Evolutionary conservation across 2,113 vertebrate genomes (phyloP).

Genomic region (Pseudopipra pipra): DNA sequence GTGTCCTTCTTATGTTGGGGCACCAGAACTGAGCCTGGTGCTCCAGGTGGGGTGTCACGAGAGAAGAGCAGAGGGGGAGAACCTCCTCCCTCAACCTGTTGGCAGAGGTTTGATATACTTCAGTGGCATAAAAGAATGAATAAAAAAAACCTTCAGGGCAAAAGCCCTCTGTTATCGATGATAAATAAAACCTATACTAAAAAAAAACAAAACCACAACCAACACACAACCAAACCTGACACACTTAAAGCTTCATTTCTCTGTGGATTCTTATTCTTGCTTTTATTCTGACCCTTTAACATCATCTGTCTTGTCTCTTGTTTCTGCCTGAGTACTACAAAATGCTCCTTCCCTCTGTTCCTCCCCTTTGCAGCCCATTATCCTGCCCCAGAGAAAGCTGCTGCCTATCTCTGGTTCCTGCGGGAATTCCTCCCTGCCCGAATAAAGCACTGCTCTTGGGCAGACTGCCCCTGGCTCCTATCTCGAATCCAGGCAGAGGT

Average conservation of each 20-base stretch:
- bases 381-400: constrained; percentile 21
- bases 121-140: background rate
- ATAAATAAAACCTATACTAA: background rate
- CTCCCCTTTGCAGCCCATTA: constrained; percentile 50
- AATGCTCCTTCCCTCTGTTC: constrained; percentile 35
- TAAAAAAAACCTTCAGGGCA: background rate
- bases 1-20: accelerated
- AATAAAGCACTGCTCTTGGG: constrained; percentile 15
- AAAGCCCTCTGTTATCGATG: background rate
- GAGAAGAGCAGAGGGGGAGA: background rate
- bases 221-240: background rate
- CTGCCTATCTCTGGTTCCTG: background rate
- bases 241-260: background rate
- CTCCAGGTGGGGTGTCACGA: background rate
- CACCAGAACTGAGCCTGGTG: background rate
- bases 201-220: background rate
- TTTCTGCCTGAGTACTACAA: constrained; percentile 24
- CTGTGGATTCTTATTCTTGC: background rate
- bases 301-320: constrained; percentile 35
- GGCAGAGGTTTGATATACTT: background rate
- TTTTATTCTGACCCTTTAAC: constrained; percentile 24
- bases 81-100: background rate
- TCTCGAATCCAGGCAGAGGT: constrained; percentile 72
- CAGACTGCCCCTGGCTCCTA: constrained; percentile 51
- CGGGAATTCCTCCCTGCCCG: constrained; percentile 4